phyloP scores from a whole-genome alignment of 1,140 invertebrate genomes.

The Procambarus virginalis region DNA sequence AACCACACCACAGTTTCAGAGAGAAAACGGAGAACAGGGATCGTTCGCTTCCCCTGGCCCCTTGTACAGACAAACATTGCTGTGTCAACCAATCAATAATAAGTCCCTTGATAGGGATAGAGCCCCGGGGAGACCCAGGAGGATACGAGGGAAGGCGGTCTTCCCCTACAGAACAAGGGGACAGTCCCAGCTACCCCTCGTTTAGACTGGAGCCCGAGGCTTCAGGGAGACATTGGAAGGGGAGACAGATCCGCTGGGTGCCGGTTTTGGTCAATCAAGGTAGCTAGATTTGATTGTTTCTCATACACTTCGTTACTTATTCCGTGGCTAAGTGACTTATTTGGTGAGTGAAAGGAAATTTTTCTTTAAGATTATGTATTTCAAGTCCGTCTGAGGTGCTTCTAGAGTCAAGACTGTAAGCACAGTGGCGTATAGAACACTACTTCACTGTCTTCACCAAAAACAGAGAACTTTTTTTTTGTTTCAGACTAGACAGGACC shows the following conservation, averaged over 20 bases:
- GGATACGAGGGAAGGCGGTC: background rate
- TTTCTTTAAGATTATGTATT: too few species aligned
- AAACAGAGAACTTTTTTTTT: too few species aligned
- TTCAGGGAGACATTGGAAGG: background rate
- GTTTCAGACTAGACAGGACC: background rate
- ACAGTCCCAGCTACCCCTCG: conserved; percentile 2
- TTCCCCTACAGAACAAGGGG: conserved; percentile 9
- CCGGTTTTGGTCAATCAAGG: background rate
- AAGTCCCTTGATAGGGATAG: conserved; percentile 39
- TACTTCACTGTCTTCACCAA: too few species aligned
- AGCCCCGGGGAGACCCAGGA: conserved; percentile 20
- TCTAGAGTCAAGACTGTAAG: too few species aligned
- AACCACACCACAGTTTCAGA: background rate
- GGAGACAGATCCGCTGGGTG: background rate
- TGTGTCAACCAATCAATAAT: conserved; percentile 55
- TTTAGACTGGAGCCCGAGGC: background rate
- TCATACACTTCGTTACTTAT: background rate
- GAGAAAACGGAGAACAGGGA: background rate
- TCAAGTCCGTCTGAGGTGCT: too few species aligned
- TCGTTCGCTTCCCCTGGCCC: background rate
- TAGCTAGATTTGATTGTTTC: conserved; percentile 1
- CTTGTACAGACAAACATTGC: conserved; percentile 29
- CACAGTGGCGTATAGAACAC: too few species aligned
- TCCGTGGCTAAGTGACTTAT: background rate
- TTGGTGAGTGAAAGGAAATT: too few species aligned